Conservation (phyloP, 1,140 invertebrate species). For the Pararge aegeria region DNA sequence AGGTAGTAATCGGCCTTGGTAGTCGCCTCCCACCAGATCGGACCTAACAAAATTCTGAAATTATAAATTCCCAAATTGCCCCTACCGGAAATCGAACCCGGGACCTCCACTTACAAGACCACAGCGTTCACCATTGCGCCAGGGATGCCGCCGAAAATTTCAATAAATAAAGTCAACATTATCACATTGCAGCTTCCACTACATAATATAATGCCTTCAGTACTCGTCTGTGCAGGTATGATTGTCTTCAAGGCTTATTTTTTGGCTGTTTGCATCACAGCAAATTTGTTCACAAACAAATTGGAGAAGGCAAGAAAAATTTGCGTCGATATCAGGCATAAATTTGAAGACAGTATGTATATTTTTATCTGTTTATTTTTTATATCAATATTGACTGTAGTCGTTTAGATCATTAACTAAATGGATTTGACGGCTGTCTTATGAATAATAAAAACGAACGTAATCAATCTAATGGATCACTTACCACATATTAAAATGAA, state of each 20-base stretch:
- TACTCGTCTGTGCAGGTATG: not conserved
- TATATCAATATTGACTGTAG: not conserved
- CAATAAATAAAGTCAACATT: too few relatives aligned
- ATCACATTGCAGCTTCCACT: not conserved
- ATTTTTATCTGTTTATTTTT: not conserved
- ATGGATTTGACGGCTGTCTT: not conserved
- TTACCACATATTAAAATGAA: not conserved
- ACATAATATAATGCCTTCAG: not conserved
- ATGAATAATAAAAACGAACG: constrained; percentile 7
- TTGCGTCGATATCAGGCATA: constrained; percentile 15
- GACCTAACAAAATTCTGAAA: too few relatives aligned
- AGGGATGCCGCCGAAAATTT: too few relatives aligned
- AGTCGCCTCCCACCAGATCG: too few relatives aligned
- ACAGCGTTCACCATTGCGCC: too few relatives aligned
- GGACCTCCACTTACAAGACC: too few relatives aligned
- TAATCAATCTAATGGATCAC: constrained; percentile 9
- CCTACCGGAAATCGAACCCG: too few relatives aligned
- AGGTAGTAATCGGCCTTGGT: too few relatives aligned
- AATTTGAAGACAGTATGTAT: not conserved
- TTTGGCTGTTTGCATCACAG: not conserved
- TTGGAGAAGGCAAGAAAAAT: constrained; percentile 31
- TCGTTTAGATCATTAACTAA: not conserved
- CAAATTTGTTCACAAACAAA: constrained; percentile 18
- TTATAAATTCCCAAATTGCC: too few relatives aligned
- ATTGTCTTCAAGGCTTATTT: not conserved